phyloP scores from a whole-genome alignment of 1,140 invertebrate genomes.

The Cotesia glomerata region DNA sequence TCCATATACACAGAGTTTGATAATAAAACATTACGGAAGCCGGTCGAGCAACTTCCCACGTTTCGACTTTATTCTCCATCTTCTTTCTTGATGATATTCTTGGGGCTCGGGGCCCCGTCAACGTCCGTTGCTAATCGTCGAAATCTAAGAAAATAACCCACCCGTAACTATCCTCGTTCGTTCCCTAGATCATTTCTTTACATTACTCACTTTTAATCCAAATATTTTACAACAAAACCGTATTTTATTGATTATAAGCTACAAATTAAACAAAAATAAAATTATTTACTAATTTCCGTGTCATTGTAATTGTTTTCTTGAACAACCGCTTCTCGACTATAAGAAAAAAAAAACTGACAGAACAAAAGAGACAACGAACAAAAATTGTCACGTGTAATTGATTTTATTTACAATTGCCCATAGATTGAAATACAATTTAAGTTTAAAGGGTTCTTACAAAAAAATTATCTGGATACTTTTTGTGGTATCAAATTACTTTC shows the following conservation, averaged over 20 bases:
- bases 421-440: background rate
- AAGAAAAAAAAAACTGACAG: no score
- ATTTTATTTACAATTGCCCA: no score
- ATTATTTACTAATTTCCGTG: no score
- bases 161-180: slow-evolving; percentile 30
- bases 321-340: background rate
- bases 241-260: background rate
- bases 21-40: slow-evolving; percentile 22
- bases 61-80: slow-evolving; percentile 23
- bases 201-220: background rate
- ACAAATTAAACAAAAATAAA: background rate
- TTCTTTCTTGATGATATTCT: background rate
- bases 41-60: slow-evolving; percentile 39
- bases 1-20: background rate
- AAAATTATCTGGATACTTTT: background rate
- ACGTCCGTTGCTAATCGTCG: slow-evolving; percentile 46
- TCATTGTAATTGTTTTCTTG: background rate
- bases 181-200: background rate
- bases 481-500: no score
- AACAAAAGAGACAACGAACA: no score
- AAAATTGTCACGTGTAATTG: no score
- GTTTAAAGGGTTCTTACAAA: no score
- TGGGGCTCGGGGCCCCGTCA: slow-evolving; percentile 26
- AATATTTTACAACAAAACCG: no score
- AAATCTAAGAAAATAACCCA: slow-evolving; percentile 45